Percentiles rank a stretch among this genome's conserved stretches.
phyloP scores from a whole-genome alignment of 2,797 vertebrate species.

The Spondyliosoma cantharus region DNA sequence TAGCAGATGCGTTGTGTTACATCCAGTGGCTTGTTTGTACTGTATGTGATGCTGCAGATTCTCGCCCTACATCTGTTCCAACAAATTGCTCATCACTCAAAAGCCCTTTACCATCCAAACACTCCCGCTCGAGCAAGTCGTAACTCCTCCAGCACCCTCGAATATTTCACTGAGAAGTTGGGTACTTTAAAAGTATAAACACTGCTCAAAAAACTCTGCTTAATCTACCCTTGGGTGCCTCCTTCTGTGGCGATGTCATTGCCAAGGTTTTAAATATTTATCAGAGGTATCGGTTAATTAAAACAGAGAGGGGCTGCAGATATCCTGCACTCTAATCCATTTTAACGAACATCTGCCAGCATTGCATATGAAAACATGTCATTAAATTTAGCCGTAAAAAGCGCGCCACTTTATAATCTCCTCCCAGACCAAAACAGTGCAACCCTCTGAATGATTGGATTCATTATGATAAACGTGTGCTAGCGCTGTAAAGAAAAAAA shows the following conservation, averaged over 20 bases:
- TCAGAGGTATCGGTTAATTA: constrained; percentile 88
- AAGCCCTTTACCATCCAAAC: constrained; percentile 26
- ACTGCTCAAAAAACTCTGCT: constrained; percentile 39
- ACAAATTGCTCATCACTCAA: constrained; percentile 5
- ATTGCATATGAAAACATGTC: constrained; percentile 72
- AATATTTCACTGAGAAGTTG: constrained; percentile 38
- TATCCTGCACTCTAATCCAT: constrained; percentile 81
- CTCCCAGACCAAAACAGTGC: constrained; percentile 46
- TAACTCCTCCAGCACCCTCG: constrained; percentile 13
- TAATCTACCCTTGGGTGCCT: constrained; percentile 71
- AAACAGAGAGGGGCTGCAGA: constrained; percentile 83
- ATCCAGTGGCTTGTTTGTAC: background rate
- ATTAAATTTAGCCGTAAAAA: constrained; percentile 74
- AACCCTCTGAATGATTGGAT: constrained; percentile 39
- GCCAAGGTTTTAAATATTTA: constrained; percentile 85
- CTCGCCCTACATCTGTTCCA: constrained; percentile 2
- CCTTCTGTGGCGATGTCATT: constrained; percentile 81
- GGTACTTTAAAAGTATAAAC: constrained; percentile 56
- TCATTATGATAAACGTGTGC: constrained; percentile 45
- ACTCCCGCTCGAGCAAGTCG: constrained; percentile 14
- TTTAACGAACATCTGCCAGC: constrained; percentile 83
- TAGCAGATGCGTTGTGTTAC: background rate
- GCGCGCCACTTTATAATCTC: constrained; percentile 56
- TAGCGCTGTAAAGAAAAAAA: constrained; percentile 32
- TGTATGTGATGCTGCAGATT: background rate